Percentiles rank a stretch among this genome's conserved stretches.
These are phyloP conservation scores for Machaerirhynchus nigripectus DNA, from an alignment of 2,113 vertebrate species.

Conservation along the genomic window DNA sequence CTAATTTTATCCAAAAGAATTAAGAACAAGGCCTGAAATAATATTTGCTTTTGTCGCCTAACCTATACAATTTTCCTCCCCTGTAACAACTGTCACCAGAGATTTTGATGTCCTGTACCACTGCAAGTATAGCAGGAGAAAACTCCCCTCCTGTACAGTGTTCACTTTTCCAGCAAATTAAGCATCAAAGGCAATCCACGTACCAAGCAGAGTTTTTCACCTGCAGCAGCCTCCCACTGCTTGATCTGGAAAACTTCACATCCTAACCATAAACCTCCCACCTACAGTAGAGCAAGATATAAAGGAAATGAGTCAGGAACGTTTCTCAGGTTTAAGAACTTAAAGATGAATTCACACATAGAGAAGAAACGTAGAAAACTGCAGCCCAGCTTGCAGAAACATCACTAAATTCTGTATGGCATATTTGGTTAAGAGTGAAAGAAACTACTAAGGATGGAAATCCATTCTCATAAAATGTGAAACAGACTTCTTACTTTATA, in stretches of 20 bases:
- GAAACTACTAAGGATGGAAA: neutral
- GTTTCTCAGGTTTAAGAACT: neutral
- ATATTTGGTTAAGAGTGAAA: neutral
- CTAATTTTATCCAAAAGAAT: neutral
- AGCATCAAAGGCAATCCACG: neutral
- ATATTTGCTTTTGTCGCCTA: neutral
- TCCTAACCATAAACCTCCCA: neutral
- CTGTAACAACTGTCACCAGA: neutral
- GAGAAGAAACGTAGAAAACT: neutral
- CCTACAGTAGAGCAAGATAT: neutral
- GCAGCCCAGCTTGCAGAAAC: neutral
- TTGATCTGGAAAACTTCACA: neutral
- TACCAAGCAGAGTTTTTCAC: neutral
- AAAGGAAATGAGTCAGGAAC: neutral
- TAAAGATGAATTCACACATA: neutral
- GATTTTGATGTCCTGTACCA: neutral
- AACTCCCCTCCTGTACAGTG: neutral
- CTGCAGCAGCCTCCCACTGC: neutral
- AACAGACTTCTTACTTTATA: neutral
- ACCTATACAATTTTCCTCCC: neutral
- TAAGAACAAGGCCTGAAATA: neutral
- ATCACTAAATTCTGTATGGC: neutral
- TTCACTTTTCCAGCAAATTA: neutral
- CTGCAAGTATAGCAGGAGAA: neutral
- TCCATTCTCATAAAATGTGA: neutral